Conservation (phyloP, 2,888 invertebrate species). For the Athalia circularis region DNA sequence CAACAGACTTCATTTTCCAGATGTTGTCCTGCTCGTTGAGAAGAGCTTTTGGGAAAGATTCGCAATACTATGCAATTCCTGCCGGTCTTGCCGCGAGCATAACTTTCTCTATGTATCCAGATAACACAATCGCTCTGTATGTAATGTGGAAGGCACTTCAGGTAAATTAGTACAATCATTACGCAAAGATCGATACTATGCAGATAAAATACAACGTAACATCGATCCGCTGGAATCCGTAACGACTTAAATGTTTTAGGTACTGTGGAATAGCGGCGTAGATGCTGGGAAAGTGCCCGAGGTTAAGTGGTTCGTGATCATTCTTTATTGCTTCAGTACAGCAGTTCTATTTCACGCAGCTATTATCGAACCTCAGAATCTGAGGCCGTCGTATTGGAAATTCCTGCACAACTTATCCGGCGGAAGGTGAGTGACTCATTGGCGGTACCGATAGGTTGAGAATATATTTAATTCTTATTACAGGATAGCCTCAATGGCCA, state of each 20-base stretch:
- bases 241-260: slow-evolving; percentile 74
- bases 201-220: background rate
- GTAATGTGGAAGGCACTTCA: slow-evolving; percentile 89
- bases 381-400: slow-evolving; percentile 89
- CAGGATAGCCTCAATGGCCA: slow-evolving; percentile 79
- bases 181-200: background rate
- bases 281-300: slow-evolving; percentile 80
- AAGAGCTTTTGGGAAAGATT: slow-evolving; percentile 79
- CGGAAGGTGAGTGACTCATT: slow-evolving; percentile 75
- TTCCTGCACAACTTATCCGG: slow-evolving; percentile 86
- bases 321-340: slow-evolving; percentile 86
- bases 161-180: slow-evolving; percentile 73
- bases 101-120: slow-evolving; percentile 84
- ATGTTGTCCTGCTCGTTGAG: slow-evolving; percentile 81
- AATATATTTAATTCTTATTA: slow-evolving; percentile 52
- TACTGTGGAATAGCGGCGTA: slow-evolving; percentile 84
- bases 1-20: slow-evolving; percentile 72
- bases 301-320: slow-evolving; percentile 82
- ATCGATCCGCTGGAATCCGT: background rate
- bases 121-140: slow-evolving; percentile 87
- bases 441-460: background rate
- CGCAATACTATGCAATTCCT: slow-evolving; percentile 80
- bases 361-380: slow-evolving; percentile 85
- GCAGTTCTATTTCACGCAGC: slow-evolving; percentile 87
- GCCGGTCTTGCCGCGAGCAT: slow-evolving; percentile 84